These are phyloP conservation scores for Microctonus hyperodae DNA, from an alignment of 2,888 invertebrate genomes.

Conservation along the genomic window DNA sequence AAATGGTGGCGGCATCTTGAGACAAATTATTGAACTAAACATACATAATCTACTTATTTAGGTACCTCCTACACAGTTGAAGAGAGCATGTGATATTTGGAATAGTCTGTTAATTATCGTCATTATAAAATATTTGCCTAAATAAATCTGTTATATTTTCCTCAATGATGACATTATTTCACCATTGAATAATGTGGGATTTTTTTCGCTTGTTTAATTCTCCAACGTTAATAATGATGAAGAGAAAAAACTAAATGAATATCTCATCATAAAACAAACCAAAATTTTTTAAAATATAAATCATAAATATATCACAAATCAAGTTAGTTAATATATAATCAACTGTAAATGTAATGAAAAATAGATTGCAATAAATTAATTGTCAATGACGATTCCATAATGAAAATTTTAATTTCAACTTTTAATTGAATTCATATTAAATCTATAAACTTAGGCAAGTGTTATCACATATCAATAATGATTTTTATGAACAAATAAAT, in stretches of 20 bases:
- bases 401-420: background rate
- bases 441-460: background rate
- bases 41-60: slow-evolving; percentile 18
- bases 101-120: too few relatives aligned
- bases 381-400: background rate
- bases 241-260: too few relatives aligned
- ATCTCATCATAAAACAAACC: too few relatives aligned
- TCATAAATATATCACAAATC: background rate
- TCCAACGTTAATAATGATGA: too few relatives aligned
- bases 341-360: background rate
- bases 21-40: slow-evolving; percentile 24
- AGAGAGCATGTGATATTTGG: background rate
- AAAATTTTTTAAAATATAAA: background rate
- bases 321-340: background rate
- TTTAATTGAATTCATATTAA: background rate
- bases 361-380: too few relatives aligned
- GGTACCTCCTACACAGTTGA: background rate
- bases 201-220: too few relatives aligned
- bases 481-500: background rate
- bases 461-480: background rate
- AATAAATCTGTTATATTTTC: too few relatives aligned
- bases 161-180: too few relatives aligned
- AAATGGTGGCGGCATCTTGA: slow-evolving; percentile 9
- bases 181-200: too few relatives aligned
- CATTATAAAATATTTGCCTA: too few relatives aligned